Evolutionary conservation across 2,888 invertebrate genomes (phyloP), one percentile per base, ranked within the genome.

Genomic region (Mycalesis mineus): DNA sequence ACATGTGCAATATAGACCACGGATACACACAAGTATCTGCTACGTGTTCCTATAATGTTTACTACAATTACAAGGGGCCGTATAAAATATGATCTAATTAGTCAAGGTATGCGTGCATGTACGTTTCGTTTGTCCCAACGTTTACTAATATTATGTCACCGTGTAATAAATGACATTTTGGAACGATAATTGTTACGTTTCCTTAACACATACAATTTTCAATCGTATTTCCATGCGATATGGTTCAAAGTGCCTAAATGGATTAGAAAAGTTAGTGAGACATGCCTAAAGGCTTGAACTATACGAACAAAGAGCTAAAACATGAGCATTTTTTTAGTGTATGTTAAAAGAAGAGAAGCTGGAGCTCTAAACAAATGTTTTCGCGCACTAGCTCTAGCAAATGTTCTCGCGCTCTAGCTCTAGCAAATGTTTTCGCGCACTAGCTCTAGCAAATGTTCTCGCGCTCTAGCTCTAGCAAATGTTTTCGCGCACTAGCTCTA

Each of bases 121-220:
- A 31, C 7, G 8, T 40, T 2, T 40, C 41, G 17, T 60, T 48
- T 56, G 52, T 39, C 47, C 42, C 37, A 40, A 31, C 39, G 9
- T 42, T 22, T 59, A 48, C 52, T 42, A 60, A 53, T 60, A 59
- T 49, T 50, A 47, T 53, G 28, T 56, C 56, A 52, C 42, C 42
- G 52, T 37, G 48, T 56, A 52, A 51, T 42, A 60, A 60, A 60
- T 14, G 55, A 51, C 17, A 36, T 36, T 49, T 42, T n/a, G 39
- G 28, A 50, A 11, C 49, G 15, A 42, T 54, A 55, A 47, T 45
- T 29, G 31, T 51, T 39, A 45, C 1, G 31, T 51, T 9, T 22
- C 11, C 15, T 2, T 13, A 17, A 8, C 40, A 8, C 39, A 13
- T 50, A 22, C 17, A 14, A 31, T 14, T 51, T 17, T 31, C 13